These are phyloP conservation scores for Esox lucius DNA, from an alignment of 2,797 vertebrate species.

Conservation along the genomic window DNA sequence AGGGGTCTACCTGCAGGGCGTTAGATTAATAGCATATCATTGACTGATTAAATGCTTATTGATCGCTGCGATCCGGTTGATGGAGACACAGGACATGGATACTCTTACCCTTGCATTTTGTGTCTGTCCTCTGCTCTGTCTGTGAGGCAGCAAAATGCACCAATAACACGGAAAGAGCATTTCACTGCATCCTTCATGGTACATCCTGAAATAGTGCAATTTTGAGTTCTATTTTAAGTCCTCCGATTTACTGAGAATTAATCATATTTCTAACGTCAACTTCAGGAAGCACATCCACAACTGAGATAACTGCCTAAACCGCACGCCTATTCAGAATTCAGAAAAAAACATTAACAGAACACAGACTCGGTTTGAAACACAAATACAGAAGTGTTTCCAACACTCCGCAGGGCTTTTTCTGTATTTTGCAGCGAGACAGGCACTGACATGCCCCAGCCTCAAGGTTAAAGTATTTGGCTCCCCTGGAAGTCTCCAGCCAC, in stretches of 20 bases:
- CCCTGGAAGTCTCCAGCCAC: constrained; percentile 86
- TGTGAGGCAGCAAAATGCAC: constrained; percentile 31
- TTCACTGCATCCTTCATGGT: not conserved
- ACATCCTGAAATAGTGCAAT: not conserved
- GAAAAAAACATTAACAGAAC: constrained; percentile 32
- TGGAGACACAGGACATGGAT: constrained; percentile 64
- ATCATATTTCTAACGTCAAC: constrained; percentile 15
- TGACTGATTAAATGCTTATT: constrained; percentile 80
- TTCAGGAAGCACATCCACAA: constrained; percentile 14
- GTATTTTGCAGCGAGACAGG: constrained; percentile 51
- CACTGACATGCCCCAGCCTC: constrained; percentile 80
- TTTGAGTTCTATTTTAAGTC: constrained; percentile 26
- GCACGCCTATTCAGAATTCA: constrained; percentile 20
- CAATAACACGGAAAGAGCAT: constrained; percentile 37
- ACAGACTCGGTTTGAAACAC: constrained; percentile 45
- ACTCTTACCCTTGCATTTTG: constrained; percentile 63
- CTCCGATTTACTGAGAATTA: constrained; percentile 22
- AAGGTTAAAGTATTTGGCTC: constrained; percentile 95
- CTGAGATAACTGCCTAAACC: not conserved
- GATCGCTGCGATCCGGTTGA: constrained; percentile 71
- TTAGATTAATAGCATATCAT: constrained; percentile 77
- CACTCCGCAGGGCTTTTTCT: constrained; percentile 41
- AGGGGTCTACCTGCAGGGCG: constrained; percentile 72
- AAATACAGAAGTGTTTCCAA: constrained; percentile 30
- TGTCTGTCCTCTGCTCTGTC: constrained; percentile 52